These are phyloP conservation scores for Typhlichthys eigenmanni DNA, from an alignment of 2,797 vertebrate species.

Conservation along the genomic window DNA sequence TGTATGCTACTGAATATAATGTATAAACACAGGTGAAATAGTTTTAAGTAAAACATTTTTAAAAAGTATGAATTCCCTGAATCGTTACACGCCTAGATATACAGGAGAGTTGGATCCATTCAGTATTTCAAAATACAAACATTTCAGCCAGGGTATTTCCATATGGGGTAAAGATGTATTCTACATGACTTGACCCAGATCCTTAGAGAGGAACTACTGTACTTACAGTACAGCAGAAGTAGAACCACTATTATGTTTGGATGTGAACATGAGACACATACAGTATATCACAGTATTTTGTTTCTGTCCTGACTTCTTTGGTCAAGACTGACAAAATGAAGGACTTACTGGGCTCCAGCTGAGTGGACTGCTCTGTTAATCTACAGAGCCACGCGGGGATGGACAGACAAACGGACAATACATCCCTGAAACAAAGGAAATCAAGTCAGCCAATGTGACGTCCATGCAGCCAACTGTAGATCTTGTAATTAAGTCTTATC, in stretches of 20 bases:
- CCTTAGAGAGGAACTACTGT: too few relatives aligned
- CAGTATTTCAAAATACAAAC: too few relatives aligned
- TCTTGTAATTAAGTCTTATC: too few relatives aligned
- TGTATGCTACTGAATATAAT: background rate
- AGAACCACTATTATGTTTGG: too few relatives aligned
- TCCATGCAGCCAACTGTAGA: too few relatives aligned
- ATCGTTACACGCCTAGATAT: too few relatives aligned
- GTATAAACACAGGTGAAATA: background rate
- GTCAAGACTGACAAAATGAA: constrained; percentile 1
- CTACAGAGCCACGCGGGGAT: constrained; percentile 64
- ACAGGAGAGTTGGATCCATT: too few relatives aligned
- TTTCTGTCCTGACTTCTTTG: background rate
- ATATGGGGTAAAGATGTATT: too few relatives aligned
- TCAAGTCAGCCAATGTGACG: too few relatives aligned
- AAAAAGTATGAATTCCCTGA: background rate
- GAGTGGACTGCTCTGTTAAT: constrained; percentile 34
- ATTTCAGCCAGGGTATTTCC: too few relatives aligned
- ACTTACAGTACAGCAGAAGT: too few relatives aligned
- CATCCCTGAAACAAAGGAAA: constrained; percentile 55
- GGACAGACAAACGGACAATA: constrained; percentile 60
- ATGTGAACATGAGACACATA: background rate
- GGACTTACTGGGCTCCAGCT: constrained; percentile 65
- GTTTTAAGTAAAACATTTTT: background rate
- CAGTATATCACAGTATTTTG: background rate
- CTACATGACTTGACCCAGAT: too few relatives aligned